Evolutionary conservation across 1,140 invertebrate species (phyloP).

Genomic region (Phymorhynchus buccinoides): DNA sequence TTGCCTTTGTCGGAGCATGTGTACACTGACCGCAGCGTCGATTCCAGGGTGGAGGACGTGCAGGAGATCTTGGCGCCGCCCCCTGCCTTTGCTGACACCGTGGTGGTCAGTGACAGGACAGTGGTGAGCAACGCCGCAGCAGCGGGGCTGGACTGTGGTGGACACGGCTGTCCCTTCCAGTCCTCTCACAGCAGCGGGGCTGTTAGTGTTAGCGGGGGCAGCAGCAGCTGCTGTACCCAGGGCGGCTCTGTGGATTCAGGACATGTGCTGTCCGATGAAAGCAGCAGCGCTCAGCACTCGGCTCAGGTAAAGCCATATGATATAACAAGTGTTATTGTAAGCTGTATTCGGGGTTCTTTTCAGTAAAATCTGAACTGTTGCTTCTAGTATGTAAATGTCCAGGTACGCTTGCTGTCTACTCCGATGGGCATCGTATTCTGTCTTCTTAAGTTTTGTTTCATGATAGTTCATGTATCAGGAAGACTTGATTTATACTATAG

Average conservation of each 20-base stretch:
- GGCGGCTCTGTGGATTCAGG: neutral
- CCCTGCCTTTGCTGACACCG: neutral
- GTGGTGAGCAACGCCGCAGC: neutral
- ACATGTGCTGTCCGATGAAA: neutral
- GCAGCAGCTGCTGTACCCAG: neutral
- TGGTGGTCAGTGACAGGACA: neutral
- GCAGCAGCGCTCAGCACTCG: too few relatives aligned
- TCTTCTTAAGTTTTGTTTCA: too few relatives aligned
- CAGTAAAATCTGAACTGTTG: too few relatives aligned
- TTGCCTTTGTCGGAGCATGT: neutral
- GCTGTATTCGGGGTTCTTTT: too few relatives aligned
- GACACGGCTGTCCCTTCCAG: neutral
- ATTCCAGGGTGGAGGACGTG: neutral
- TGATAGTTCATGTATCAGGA: too few relatives aligned
- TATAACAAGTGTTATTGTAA: too few relatives aligned
- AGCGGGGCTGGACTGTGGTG: neutral
- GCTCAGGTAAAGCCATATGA: too few relatives aligned
- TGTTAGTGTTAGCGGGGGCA: neutral
- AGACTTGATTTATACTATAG: too few relatives aligned
- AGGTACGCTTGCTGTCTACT: too few relatives aligned
- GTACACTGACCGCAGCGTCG: constrained; percentile 23
- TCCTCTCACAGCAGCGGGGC: neutral
- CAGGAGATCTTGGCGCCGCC: constrained; percentile 22
- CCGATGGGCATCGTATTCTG: too few relatives aligned
- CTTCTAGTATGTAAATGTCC: too few relatives aligned